Evolutionary conservation across 2,113 vertebrate genomes (phyloP), one percentile per base, ranked within the genome.

Genomic region (Henicopernis longicauda): DNA sequence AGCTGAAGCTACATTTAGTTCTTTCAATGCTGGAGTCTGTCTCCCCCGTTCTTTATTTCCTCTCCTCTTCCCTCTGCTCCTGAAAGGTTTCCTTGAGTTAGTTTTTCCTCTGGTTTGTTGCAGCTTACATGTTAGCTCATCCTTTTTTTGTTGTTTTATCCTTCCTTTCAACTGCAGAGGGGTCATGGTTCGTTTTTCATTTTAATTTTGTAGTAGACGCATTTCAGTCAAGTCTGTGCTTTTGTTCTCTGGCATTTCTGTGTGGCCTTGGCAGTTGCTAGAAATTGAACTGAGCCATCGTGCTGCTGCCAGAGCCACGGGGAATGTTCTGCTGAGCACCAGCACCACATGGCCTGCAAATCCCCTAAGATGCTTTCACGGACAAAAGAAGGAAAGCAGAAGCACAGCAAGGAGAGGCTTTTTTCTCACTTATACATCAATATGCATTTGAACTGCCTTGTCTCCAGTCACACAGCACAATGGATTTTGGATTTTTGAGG

Each of bases 201-300:
- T 94, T 82, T 84, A 44, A 45, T 86, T 80, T 92, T 80, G 50
- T 70, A 90, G 55, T 34, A 83, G 66, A 82, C 50, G n/a, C n/a
- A 44, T 90, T 92, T 96, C 50, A 95, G 82, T 79, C 50, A 89
- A 88, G 69, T 61, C 59, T 93, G 31, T 65, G 55, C 83, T 95
- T 88, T 96, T 96, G 85, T 87, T 55, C 38, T 55, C 59, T 13
- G 9, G 63, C 0, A 1, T 55, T 93, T 96, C 84, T 90, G 34
- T 89, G 74, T 61, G 87, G 50, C 55, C 86, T 82, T 76, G 34
- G 44, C 76, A 61, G 54, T 22, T 19, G 69, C 91, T 89, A 76
- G 82, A 89, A 89, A 96, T 15, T 44, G 67, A 94, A 84, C 26
- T 15, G 74, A 84, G 78, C 32, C 40, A 29, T 84, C 32, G 4